Percentiles rank a stretch among this genome's conserved stretches.
Conservation (phyloP, 2,113 vertebrate species). For the Natator depressus region DNA sequence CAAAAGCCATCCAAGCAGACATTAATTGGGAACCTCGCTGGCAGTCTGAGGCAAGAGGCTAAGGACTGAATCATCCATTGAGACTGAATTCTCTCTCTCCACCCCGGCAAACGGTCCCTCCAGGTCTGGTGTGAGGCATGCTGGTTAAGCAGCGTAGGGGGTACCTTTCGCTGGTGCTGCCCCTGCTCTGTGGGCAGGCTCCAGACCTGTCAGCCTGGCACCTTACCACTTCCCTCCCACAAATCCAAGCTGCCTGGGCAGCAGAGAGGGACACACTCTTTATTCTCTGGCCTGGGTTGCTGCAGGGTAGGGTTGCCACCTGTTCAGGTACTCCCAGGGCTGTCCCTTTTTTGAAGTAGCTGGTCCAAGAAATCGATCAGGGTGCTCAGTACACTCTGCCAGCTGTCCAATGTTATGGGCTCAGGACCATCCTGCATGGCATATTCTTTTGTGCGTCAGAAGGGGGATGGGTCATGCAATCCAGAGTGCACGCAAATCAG, state of each 20-base stretch:
- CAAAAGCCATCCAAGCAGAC: background rate
- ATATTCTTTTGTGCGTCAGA: background rate
- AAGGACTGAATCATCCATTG: background rate
- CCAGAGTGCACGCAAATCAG: background rate
- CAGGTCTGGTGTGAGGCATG: background rate
- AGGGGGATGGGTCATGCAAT: background rate
- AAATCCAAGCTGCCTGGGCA: background rate
- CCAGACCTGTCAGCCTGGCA: accelerated
- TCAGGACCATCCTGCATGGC: background rate
- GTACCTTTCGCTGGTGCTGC: background rate
- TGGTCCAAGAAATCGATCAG: no score
- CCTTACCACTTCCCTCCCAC: background rate
- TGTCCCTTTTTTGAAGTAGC: no score
- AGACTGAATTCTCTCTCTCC: background rate
- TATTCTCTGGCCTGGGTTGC: accelerated
- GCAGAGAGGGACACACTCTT: background rate
- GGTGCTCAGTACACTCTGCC: no score
- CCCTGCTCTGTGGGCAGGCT: accelerated
- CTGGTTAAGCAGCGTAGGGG: no score
- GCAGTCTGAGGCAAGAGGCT: background rate
- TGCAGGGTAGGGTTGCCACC: background rate
- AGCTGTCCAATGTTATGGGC: no score
- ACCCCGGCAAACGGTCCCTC: background rate
- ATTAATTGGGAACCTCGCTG: background rate
- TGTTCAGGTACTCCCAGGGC: no score